Base-by-base conservation (phyloP, 2,113 vertebrate species). In the Cariama cristata region DNA sequence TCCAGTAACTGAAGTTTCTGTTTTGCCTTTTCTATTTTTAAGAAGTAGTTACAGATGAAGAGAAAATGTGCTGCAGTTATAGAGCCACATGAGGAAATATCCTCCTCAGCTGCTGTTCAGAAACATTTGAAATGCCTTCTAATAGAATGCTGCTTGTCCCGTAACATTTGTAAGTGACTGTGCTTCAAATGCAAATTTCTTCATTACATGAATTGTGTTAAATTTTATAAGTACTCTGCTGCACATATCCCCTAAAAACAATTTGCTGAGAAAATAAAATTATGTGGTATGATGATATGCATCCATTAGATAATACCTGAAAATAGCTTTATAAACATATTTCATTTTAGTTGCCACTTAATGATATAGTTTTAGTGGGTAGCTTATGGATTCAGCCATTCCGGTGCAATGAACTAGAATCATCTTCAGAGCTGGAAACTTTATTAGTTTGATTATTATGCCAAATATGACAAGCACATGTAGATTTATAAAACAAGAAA, bases 161-260 rank as follows among this genome's bases (percentile, higher is more conserved):
- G 95, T 97, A 98, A 97, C 66, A 97, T 97, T 95, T 93, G 79
- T 86, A 97, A 97, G 93, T 88, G 82, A 96, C 79, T 92, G 92
- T 97, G 94, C 91, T 97, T 98, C 95, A 98, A 95, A 98, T 97
- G 97, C 97, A 98, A 98, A 98, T 98, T 94, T 72, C 52, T 97
- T 98, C 97, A 97, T 98, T 98, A 97, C 88, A 82, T 28, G 96
- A 97, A 98, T 97, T 97, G 91, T 94, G 96, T 98, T 97, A 96
- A 96, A 96, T 90, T 97, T 97, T 86, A 55, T 94, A 97, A 98
- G 95, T 93, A 95, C 77, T 68, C 94, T 97, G 93, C 95, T 94
- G 75, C 85, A 95, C 82, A 97, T 96, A 97, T 95, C 88, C 88
- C 79, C 84, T 85, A 77, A 95, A 98, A 98, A 98, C 89, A 93